Base-by-base conservation (phyloP, 1,140 invertebrate genomes). In the Bombus fervidus region DNA sequence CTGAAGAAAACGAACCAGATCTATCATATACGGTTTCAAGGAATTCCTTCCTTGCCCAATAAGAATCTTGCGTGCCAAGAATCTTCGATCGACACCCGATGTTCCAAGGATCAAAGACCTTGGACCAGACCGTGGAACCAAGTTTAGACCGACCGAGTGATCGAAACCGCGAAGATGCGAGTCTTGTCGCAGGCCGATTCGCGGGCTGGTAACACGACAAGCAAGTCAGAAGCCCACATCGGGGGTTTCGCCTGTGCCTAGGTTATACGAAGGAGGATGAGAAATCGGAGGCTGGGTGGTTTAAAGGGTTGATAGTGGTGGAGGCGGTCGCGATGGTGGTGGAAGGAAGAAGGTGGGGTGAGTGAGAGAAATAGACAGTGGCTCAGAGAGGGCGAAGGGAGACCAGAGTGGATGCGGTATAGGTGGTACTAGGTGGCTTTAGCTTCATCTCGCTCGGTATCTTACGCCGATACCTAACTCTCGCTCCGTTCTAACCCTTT, bases 401-500 rank as follows among this genome's bases (percentile, higher is more conserved):
- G 69, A 37, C 75, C 68, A 75, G 90, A 83, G 87, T 85, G 88
- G 90, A 87, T 86, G 78, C 83, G 71, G 83, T 88, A 91, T 88
- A 90, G 89, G 73, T 87, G 86, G 81, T 90, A 89, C 86, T 86
- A 86, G 86, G 86, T 90, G 90, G 89, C 90, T 89, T 91, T 93
- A 90, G 90, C 79, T 83, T 93, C 91, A 90, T 93, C 93, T 93
- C 93, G 71, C 92, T 92, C 84, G 89, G 88, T 94, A 93, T 93
- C 93, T 94, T 94, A 93, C 78, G 72, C 87, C 90, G 88, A 81
- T 91, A 91, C 83, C 91, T 90, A 91, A 89, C 90, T 91, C 89
- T 86, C 89, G 88, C 87, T 90, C 92, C 91, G 86, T 93, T 92
- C 88, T 91, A 94, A 94, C 92, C 93, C 93, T 94, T 93, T 92